Evolutionary conservation across 2,888 invertebrate genomes (phyloP).

Genomic region (Apodemia duryi): DNA sequence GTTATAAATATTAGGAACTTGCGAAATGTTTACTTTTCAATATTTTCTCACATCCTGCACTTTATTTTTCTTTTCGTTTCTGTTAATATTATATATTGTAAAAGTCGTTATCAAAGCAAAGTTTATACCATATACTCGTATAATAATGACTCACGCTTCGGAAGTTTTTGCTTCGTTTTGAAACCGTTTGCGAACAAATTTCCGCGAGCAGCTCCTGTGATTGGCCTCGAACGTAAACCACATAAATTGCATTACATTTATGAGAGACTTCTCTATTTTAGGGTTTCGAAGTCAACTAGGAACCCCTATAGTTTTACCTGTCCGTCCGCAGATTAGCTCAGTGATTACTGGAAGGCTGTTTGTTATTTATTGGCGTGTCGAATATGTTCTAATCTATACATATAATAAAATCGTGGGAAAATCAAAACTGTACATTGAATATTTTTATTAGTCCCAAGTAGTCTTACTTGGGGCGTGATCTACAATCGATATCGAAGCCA

Average conservation of each 20-base stretch:
- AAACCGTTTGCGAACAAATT: slow-evolving; percentile 56
- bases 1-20: not conserved
- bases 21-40: not conserved
- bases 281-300: no score
- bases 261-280: slow-evolving; percentile 36
- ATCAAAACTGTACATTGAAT: no score
- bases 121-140: slow-evolving; percentile 36
- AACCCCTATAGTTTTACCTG: not conserved
- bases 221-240: slow-evolving; percentile 47
- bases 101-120: slow-evolving; percentile 30
- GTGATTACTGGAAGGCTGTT: no score
- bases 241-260: slow-evolving; percentile 59
- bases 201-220: slow-evolving; percentile 50
- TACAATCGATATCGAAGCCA: no score
- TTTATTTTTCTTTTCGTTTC: not conserved
- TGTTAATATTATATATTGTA: no score
- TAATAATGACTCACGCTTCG: slow-evolving; percentile 48
- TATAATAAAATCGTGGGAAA: no score
- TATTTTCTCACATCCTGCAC: not conserved
- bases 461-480: no score
- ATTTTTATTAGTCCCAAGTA: no score
- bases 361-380: no score
- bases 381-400: no score
- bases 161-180: slow-evolving; percentile 42
- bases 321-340: not conserved